Percentiles rank a stretch among this genome's conserved stretches.
These are phyloP conservation scores for Trilocha varians DNA, from an alignment of 2,888 invertebrate species.

Conservation along the genomic window DNA sequence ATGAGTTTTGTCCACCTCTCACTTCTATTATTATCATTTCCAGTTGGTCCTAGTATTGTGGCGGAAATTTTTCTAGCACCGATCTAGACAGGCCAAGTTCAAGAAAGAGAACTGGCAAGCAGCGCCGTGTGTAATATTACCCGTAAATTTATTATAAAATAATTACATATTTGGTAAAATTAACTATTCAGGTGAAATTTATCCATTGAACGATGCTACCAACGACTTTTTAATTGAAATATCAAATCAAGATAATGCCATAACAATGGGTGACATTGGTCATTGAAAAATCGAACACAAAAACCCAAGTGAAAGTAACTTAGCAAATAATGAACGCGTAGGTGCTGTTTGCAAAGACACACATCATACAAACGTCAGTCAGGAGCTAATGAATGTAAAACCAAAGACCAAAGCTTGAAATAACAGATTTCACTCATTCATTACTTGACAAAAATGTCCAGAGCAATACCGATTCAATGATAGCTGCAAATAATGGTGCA, in stretches of 20 bases:
- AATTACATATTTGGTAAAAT: too few relatives aligned
- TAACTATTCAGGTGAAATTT: too few relatives aligned
- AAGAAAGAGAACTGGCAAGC: too few relatives aligned
- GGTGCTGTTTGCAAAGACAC: conserved; percentile 42
- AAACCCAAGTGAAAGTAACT: conserved; percentile 37
- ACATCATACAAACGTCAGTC: conserved; percentile 35
- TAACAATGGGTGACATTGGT: conserved; percentile 14
- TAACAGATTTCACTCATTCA: conserved; percentile 17
- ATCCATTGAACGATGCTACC: too few relatives aligned
- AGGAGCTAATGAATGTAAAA: conserved; percentile 21
- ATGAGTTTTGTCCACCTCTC: too few relatives aligned
- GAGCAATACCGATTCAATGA: conserved; percentile 8
- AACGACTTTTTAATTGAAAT: too few relatives aligned
- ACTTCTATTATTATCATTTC: too few relatives aligned
- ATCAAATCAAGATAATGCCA: neutral
- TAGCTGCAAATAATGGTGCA: conserved; percentile 1
- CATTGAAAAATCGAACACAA: conserved; percentile 24
- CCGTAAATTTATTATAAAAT: too few relatives aligned
- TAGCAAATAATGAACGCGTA: conserved; percentile 42
- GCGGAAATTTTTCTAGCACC: too few relatives aligned
- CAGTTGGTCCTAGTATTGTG: too few relatives aligned
- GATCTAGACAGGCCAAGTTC: too few relatives aligned
- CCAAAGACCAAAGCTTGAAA: conserved; percentile 4
- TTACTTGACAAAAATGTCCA: conserved; percentile 8
- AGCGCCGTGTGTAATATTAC: too few relatives aligned